Conservation (phyloP, 1,140 invertebrate species). For the Nephila pilipes region DNA sequence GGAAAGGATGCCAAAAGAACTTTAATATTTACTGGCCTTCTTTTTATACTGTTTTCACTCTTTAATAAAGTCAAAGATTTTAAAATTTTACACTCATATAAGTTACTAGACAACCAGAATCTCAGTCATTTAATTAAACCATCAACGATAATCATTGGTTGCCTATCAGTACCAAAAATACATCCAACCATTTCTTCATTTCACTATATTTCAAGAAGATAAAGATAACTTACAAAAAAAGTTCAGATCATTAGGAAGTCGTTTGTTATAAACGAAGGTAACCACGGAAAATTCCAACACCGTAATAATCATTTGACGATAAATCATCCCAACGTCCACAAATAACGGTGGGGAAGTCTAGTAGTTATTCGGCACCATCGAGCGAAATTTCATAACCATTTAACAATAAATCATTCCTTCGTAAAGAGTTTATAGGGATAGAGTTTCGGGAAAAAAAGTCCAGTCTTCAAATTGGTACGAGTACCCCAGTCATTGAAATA, state of each 20-base stretch:
- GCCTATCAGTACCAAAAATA: too few relatives aligned
- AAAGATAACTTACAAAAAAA: neutral
- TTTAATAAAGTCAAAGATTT: too few relatives aligned
- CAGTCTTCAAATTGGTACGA: neutral
- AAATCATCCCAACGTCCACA: neutral
- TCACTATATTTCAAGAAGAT: too few relatives aligned
- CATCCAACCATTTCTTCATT: too few relatives aligned
- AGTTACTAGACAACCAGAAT: too few relatives aligned
- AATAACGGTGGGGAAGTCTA: neutral
- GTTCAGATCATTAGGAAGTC: neutral
- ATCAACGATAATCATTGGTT: too few relatives aligned
- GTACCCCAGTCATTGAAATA: neutral
- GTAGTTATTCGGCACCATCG: neutral
- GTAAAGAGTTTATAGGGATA: neutral
- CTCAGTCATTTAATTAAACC: too few relatives aligned
- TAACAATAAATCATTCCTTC: slow-evolving; percentile 7
- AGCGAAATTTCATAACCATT: slow-evolving; percentile 15
- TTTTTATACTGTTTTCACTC: too few relatives aligned
- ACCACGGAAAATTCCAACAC: neutral
- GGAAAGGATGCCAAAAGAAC: too few relatives aligned
- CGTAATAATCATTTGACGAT: slow-evolving; percentile 1
- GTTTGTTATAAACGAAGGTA: neutral
- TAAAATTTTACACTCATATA: too few relatives aligned
- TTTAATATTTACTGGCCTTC: too few relatives aligned
- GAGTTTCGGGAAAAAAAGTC: neutral